phyloP scores from a whole-genome alignment of 2,797 vertebrate species.

The Hylomyscus alleni region DNA sequence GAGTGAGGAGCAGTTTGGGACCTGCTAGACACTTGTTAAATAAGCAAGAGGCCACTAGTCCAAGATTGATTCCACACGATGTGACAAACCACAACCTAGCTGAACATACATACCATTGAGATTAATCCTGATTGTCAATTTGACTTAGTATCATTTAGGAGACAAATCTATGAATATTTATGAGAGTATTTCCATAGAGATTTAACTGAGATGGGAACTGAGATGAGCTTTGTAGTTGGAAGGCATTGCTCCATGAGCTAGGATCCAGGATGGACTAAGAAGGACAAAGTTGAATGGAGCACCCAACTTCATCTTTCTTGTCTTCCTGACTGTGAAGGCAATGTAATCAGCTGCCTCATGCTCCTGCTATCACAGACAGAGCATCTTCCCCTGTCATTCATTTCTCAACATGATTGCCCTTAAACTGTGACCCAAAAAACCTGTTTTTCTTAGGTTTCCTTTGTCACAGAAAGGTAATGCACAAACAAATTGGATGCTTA shows the following conservation, averaged over 20 bases:
- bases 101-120: background rate
- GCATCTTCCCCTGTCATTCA: background rate
- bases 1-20: background rate
- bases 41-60: background rate
- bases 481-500: background rate
- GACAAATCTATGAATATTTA: background rate
- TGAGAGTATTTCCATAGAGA: background rate
- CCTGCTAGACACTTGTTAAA: background rate
- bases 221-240: background rate
- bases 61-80: background rate
- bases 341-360: background rate
- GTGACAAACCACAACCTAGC: background rate
- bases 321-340: background rate
- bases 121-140: background rate
- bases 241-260: background rate
- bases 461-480: background rate
- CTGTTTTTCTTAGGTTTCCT: background rate
- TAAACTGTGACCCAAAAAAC: background rate
- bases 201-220: background rate
- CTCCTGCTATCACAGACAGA: background rate
- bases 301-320: too few relatives aligned
- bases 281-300: background rate
- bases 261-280: background rate
- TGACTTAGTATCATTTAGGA: background rate
- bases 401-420: background rate